Percentiles rank a stretch among this genome's conserved stretches.
Conservation (phyloP, 2,888 invertebrate genomes). For the Phasia obesa region DNA sequence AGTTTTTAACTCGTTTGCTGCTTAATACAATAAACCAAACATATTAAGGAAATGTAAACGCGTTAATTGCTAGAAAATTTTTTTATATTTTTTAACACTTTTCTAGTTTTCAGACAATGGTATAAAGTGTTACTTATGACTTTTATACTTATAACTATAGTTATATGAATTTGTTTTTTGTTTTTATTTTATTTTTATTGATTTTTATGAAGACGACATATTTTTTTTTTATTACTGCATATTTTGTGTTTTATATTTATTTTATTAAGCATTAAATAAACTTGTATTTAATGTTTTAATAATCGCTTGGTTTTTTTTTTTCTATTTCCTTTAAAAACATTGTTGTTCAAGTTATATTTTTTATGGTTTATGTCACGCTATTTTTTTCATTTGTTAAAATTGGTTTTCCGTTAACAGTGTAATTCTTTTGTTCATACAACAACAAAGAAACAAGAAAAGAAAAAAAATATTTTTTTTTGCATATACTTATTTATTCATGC, state of each 20-base stretch:
- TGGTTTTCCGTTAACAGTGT: background rate
- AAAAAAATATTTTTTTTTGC: background rate
- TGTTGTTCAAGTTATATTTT: background rate
- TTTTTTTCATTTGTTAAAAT: constrained; percentile 11
- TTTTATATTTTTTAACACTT: constrained; percentile 18
- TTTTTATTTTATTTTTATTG: background rate
- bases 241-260: background rate
- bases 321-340: too few species aligned
- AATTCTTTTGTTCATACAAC: background rate
- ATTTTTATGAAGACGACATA: background rate
- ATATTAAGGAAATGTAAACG: constrained; percentile 51
- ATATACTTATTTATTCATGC: too few species aligned
- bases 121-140: too few species aligned
- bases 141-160: too few species aligned
- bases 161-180: too few species aligned
- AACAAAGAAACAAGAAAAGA: background rate
- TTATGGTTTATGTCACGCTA: constrained; percentile 17
- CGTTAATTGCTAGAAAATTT: constrained; percentile 65
- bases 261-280: constrained; percentile 23
- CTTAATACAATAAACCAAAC: constrained; percentile 28
- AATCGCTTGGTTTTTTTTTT: too few species aligned
- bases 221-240: background rate
- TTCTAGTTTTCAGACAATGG: too few species aligned
- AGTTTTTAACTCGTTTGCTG: constrained; percentile 3
- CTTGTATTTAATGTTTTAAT: constrained; percentile 18